Evolutionary conservation across 2,888 invertebrate genomes (phyloP).

Genomic region (Pachymerium ferrugineum): DNA sequence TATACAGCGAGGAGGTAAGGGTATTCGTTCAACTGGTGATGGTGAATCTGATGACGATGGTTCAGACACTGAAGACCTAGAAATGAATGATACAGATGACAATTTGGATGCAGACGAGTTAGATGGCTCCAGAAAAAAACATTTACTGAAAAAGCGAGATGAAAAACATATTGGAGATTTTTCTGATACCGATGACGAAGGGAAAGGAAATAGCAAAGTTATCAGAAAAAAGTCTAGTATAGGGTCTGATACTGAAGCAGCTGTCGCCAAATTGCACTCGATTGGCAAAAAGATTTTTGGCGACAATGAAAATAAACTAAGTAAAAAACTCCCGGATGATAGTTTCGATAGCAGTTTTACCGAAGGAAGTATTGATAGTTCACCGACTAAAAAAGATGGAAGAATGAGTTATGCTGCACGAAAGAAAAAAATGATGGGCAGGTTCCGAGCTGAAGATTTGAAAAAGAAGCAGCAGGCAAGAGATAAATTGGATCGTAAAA

Average conservation of each 20-base stretch:
- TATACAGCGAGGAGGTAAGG: not conserved
- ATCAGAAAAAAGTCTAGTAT: not conserved
- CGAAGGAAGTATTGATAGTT: not conserved
- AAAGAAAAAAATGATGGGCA: not conserved
- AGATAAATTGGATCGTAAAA: not conserved
- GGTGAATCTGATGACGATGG: not conserved
- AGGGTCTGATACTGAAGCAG: not conserved
- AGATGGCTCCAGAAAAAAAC: not conserved
- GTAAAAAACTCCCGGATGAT: not conserved
- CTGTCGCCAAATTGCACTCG: not conserved
- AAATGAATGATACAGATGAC: not conserved
- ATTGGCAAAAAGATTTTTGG: not conserved
- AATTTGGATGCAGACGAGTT: not conserved
- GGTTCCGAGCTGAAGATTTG: not conserved
- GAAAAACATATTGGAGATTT: not conserved
- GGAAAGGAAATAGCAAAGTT: not conserved
- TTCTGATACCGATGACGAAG: not conserved
- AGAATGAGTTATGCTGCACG: not conserved
- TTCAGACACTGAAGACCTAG: not conserved
- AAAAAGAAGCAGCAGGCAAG: not conserved
- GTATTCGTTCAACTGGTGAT: no score
- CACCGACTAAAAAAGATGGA: not conserved
- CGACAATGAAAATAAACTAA: not conserved
- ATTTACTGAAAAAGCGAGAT: not conserved
- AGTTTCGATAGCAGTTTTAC: not conserved